Conservation (phyloP, 1,140 invertebrate genomes). For the Acyrthosiphon pisum region DNA sequence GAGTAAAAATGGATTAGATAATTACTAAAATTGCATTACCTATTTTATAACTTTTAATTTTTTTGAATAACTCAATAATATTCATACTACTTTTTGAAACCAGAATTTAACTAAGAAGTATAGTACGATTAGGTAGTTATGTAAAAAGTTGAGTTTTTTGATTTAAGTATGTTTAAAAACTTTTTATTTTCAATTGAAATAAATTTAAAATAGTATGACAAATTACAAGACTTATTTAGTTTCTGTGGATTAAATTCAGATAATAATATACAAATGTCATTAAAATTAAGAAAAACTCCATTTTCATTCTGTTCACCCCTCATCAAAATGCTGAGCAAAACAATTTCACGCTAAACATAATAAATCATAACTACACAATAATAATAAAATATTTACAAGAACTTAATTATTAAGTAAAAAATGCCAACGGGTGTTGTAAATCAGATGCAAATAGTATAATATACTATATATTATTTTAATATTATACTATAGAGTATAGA, state of each 20-base stretch:
- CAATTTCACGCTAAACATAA: background rate
- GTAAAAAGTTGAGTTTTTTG: background rate
- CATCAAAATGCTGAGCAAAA: slow-evolving; percentile 37
- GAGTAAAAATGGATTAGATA: slow-evolving; percentile 36
- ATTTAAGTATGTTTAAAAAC: background rate
- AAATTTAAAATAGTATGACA: background rate
- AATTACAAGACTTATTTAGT: background rate
- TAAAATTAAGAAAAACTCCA: background rate
- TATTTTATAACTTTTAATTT: background rate
- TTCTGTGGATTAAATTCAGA: background rate
- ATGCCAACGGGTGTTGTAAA: slow-evolving; percentile 22
- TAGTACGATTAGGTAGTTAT: background rate
- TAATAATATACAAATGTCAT: background rate
- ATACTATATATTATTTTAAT: background rate
- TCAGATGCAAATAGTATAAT: background rate
- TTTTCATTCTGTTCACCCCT: slow-evolving; percentile 44
- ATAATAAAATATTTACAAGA: slow-evolving; percentile 45
- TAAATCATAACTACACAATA: slow-evolving; percentile 21
- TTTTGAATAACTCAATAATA: background rate
- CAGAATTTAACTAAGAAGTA: background rate
- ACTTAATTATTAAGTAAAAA: slow-evolving; percentile 36
- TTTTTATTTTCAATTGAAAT: background rate
- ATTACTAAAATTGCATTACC: background rate
- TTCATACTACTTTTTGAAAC: background rate
- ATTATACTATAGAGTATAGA: background rate